Percentiles rank a stretch among this genome's conserved stretches.
Conservation (phyloP, 1,140 invertebrate genomes). For the Melanaphis sacchari region DNA sequence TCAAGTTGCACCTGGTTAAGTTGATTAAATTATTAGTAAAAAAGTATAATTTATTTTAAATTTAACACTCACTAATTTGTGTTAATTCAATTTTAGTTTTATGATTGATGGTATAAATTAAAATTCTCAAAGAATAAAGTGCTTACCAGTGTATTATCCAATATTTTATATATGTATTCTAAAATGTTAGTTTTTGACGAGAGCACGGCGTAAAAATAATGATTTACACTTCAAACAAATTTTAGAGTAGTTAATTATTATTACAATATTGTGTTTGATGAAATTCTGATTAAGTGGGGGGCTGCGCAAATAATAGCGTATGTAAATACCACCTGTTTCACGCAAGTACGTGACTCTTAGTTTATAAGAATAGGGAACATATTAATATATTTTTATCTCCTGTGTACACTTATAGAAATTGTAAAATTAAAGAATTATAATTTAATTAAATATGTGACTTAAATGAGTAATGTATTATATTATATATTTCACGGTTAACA, state of each 20-base stretch:
- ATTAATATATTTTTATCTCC: not conserved
- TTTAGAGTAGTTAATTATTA: not conserved
- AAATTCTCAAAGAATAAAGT: not conserved
- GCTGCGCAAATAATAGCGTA: not conserved
- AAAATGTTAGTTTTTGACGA: not conserved
- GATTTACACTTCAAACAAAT: not conserved
- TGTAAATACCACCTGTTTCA: not conserved
- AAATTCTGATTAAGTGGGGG: conserved; percentile 1
- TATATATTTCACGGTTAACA: not conserved
- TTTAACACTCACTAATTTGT: not conserved
- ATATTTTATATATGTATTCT: not conserved
- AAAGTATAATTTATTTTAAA: not conserved
- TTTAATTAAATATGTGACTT: not conserved
- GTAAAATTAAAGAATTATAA: not conserved
- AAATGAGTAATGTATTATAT: not conserved
- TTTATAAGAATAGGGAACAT: not conserved
- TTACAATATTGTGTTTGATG: not conserved
- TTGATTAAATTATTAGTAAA: not conserved
- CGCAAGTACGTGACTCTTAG: not conserved
- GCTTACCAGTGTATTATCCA: conserved; percentile 20
- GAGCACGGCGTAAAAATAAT: not conserved
- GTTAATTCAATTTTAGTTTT: not conserved
- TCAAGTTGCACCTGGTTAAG: not conserved
- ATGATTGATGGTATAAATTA: not conserved
- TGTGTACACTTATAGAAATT: not conserved